Conservation (phyloP, 2,888 invertebrate species). For the Eueremaeus valkanovi region DNA sequence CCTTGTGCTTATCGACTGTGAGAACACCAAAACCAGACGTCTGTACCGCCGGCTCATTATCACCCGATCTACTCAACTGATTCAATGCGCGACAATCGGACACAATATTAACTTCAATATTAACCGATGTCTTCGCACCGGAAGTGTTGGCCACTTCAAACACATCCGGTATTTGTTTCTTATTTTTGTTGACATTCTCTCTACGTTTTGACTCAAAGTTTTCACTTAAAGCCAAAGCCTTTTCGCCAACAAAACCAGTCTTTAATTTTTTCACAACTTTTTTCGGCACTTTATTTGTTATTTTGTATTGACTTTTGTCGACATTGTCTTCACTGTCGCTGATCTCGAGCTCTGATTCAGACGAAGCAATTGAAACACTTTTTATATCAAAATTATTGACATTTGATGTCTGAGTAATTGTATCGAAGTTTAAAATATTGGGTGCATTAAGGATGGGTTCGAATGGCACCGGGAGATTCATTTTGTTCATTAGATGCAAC, state of each 20-base stretch:
- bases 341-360: conserved; percentile 24
- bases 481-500: conserved; percentile 89
- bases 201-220: neutral
- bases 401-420: neutral
- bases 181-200: neutral
- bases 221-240: neutral
- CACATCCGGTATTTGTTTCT: neutral
- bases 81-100: neutral
- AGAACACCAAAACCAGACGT: neutral
- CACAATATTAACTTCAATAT: neutral
- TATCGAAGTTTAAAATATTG: too few relatives aligned
- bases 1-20: neutral
- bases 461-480: conserved; percentile 84
- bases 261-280: conserved; percentile 13
- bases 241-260: conserved; percentile 33
- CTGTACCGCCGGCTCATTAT: neutral
- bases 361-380: neutral
- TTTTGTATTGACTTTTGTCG: neutral
- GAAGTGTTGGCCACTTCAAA: neutral
- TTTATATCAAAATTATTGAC: neutral
- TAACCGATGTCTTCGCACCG: neutral
- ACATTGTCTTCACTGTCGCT: neutral
- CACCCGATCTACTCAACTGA: neutral
- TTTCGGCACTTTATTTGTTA: too few relatives aligned
- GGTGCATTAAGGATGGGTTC: conserved; percentile 46